Conservation (phyloP, 1,140 invertebrate species). For the Myzus persicae region DNA sequence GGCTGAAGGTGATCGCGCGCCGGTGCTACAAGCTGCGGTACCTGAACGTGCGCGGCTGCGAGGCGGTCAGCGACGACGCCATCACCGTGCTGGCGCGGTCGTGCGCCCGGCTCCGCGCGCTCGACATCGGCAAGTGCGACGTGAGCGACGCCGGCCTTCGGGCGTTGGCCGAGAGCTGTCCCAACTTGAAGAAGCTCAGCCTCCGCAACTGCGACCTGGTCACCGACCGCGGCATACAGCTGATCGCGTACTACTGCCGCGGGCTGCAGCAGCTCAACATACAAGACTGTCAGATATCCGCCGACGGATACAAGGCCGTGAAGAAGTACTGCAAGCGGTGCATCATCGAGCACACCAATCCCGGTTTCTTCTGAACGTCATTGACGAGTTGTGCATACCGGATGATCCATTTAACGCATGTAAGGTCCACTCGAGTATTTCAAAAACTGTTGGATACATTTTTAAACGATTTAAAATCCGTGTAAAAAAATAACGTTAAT, state of each 20-base stretch:
- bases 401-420: background rate
- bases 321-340: constrained; percentile 90
- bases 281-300: constrained; percentile 86
- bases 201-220: constrained; percentile 88
- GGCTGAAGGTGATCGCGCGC: constrained; percentile 84
- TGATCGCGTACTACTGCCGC: constrained; percentile 84
- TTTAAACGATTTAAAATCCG: no score
- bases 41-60: constrained; percentile 88
- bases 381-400: background rate
- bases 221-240: constrained; percentile 85
- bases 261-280: constrained; percentile 90
- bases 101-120: constrained; percentile 81
- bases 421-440: no score
- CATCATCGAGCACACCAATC: constrained; percentile 94
- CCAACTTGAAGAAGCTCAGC: constrained; percentile 88
- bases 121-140: constrained; percentile 92
- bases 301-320: constrained; percentile 87
- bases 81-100: constrained; percentile 82
- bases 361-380: constrained; percentile 79
- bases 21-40: constrained; percentile 90
- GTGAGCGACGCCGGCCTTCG: constrained; percentile 86
- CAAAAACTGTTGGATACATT: no score
- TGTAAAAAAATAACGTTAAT: no score
- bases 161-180: constrained; percentile 85
- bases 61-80: constrained; percentile 89